Evolutionary conservation across 2,888 invertebrate species (phyloP).

Genomic region (Drosophila percnosoma): DNA sequence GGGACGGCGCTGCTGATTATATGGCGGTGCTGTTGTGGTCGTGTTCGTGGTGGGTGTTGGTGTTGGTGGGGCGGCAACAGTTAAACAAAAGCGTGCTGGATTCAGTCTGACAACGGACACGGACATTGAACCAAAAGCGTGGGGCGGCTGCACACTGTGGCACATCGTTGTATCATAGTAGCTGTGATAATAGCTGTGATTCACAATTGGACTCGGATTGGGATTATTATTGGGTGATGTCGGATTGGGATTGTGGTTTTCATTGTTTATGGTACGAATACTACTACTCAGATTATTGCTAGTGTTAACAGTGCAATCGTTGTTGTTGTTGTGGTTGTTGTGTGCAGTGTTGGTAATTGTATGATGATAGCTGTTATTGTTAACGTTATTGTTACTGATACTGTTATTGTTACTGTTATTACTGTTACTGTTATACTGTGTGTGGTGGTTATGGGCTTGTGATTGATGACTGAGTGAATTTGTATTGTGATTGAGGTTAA

Average conservation of each 20-base stretch:
- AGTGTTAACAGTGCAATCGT: slow-evolving; percentile 39
- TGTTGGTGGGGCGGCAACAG: slow-evolving; percentile 58
- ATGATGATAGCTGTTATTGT: slow-evolving; percentile 37
- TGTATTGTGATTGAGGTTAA: slow-evolving; percentile 60
- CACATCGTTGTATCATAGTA: slow-evolving; percentile 57
- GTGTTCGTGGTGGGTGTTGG: background rate
- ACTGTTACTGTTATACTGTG: slow-evolving; percentile 45
- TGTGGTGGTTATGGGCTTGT: slow-evolving; percentile 26
- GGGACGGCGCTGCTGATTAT: slow-evolving; percentile 34
- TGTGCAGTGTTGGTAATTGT: slow-evolving; percentile 44
- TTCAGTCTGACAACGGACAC: slow-evolving; percentile 71
- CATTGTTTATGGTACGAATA: slow-evolving; percentile 32
- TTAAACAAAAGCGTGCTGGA: slow-evolving; percentile 73
- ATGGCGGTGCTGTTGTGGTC: slow-evolving; percentile 5
- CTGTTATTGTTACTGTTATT: slow-evolving; percentile 34
- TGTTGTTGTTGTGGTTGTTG: slow-evolving; percentile 17
- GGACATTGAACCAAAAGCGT: slow-evolving; percentile 71
- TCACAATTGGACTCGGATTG: slow-evolving; percentile 20
- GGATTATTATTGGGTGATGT: background rate
- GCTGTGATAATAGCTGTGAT: slow-evolving; percentile 39
- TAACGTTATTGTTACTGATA: slow-evolving; percentile 39
- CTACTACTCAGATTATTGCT: slow-evolving; percentile 37
- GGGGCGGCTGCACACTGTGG: slow-evolving; percentile 35
- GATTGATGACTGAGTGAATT: slow-evolving; percentile 54
- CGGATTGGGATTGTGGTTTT: slow-evolving; percentile 46